Evolutionary conservation across 1,140 invertebrate genomes (phyloP).

Genomic region (Drosophila pachea): DNA sequence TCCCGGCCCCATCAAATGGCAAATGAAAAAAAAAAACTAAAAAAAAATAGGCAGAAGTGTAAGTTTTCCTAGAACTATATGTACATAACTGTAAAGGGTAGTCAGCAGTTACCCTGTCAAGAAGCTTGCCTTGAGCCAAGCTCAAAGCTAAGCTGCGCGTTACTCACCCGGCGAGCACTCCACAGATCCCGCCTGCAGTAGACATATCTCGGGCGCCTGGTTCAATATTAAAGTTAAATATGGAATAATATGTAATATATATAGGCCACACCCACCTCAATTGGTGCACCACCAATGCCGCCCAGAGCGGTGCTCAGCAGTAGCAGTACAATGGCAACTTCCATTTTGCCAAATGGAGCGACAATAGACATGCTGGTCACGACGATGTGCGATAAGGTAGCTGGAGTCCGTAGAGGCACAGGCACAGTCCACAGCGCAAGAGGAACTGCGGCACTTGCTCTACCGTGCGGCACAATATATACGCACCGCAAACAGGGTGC

Average conservation of each 20-base stretch:
- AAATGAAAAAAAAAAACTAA: background rate
- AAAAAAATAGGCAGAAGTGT: background rate
- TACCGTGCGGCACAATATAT: conserved; percentile 20
- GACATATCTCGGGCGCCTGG: conserved; percentile 27
- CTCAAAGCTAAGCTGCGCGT: too few species aligned
- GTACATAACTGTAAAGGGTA: too few species aligned
- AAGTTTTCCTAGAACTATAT: background rate
- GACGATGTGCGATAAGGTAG: background rate
- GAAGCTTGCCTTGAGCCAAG: too few species aligned
- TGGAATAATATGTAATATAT: background rate
- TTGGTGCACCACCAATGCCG: conserved; percentile 16
- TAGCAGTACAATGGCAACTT: conserved; percentile 18
- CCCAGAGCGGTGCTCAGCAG: conserved; percentile 16
- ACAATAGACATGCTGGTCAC: conserved; percentile 17
- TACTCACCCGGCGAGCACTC: conserved; percentile 35
- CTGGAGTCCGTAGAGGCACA: background rate
- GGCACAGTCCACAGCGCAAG: conserved; percentile 18
- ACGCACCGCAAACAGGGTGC: conserved; percentile 23
- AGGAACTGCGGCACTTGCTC: conserved; percentile 18
- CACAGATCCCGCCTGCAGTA: conserved; percentile 15
- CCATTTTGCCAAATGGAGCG: conserved; percentile 23
- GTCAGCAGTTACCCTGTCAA: too few species aligned
- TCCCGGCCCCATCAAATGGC: background rate
- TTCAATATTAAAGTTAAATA: conserved; percentile 7
- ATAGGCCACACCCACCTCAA: conserved; percentile 17